Percentiles rank a stretch among this genome's conserved stretches.
Evolutionary conservation across 2,113 vertebrate genomes (phyloP).

Genomic region (Shinisaurus crocodilurus): DNA sequence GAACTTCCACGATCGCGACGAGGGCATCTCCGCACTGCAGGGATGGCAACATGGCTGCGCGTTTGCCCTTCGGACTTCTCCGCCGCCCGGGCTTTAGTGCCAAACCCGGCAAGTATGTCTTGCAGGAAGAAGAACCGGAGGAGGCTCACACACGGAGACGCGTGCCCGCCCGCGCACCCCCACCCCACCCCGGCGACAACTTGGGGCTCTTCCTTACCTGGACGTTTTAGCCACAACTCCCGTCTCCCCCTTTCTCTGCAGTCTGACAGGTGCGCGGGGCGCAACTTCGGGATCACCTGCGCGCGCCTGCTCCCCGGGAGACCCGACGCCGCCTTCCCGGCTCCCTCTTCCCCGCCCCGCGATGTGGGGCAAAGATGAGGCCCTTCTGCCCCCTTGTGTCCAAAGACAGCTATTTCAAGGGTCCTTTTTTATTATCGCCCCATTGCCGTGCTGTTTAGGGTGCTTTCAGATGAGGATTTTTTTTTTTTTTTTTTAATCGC

Average conservation of each 20-base stretch:
- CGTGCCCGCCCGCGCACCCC: neutral
- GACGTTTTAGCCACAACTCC: no score
- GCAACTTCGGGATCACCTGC: neutral
- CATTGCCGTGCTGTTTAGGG: no score
- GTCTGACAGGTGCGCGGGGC: neutral
- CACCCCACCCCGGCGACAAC: no score
- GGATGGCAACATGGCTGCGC: neutral
- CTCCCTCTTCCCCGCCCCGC: no score
- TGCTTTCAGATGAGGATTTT: no score
- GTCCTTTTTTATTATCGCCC: no score
- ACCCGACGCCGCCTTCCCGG: neutral
- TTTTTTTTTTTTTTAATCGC: no score
- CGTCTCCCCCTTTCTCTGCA: neutral
- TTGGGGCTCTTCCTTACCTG: neutral
- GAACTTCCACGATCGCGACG: neutral
- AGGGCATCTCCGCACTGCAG: no score
- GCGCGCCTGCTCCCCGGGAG: neutral
- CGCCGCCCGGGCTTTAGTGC: no score
- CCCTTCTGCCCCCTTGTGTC: neutral
- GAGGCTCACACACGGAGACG: no score
- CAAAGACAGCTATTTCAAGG: neutral
- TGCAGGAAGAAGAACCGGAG: neutral
- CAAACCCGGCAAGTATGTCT: neutral
- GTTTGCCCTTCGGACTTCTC: neutral
- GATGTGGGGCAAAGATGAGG: neutral